Conservation (phyloP, 2,797 vertebrate genomes). For the Falco berigora region DNA sequence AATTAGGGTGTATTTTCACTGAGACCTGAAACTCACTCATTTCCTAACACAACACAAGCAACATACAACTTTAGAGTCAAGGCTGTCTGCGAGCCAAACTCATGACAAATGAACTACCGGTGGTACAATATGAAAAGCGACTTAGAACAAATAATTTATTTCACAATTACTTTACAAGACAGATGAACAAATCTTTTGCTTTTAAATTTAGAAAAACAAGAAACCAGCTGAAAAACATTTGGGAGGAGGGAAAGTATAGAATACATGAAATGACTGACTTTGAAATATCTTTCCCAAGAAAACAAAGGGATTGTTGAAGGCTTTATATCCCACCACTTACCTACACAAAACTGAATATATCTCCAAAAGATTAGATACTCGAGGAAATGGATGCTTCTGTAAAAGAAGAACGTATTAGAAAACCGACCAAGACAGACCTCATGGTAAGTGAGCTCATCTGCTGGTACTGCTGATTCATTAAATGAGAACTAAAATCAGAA, state of each 20-base stretch:
- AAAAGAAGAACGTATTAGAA: background rate
- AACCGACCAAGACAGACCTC: background rate
- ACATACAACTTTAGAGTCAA: background rate
- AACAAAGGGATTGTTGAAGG: background rate
- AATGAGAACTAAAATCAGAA: background rate
- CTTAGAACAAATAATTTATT: background rate
- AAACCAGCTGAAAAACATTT: background rate
- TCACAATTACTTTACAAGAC: background rate
- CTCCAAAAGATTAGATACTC: slow-evolving; percentile 57
- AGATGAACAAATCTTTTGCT: background rate
- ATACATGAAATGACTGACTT: background rate
- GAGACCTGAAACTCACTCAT: background rate
- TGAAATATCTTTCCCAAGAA: background rate
- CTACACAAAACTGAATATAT: slow-evolving; percentile 55
- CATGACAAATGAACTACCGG: background rate
- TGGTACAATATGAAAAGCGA: background rate
- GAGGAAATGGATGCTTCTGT: slow-evolving; percentile 63
- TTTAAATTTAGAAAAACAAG: background rate
- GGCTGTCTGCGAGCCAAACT: background rate
- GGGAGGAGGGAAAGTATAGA: background rate
- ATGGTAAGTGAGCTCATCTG: background rate
- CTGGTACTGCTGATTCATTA: background rate
- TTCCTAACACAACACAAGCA: background rate
- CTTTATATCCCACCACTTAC: background rate
- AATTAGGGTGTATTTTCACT: background rate